These are phyloP conservation scores for Lysandra coridon DNA, from an alignment of 2,888 invertebrate species.

Conservation along the genomic window DNA sequence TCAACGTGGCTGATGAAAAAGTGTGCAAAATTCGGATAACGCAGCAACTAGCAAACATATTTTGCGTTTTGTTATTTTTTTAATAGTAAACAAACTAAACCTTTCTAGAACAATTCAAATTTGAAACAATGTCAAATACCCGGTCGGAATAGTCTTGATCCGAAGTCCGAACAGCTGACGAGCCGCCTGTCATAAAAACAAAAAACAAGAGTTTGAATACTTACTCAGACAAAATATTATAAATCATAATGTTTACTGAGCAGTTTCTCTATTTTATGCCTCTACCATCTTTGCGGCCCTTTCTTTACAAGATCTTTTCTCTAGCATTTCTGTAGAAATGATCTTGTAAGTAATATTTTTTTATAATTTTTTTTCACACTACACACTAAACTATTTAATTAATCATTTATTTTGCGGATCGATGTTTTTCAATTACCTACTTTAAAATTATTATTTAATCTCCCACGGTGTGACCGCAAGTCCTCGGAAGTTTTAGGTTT, in stretches of 20 bases:
- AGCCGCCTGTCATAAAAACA: constrained; percentile 10
- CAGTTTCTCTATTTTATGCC: not conserved
- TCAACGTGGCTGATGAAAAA: not conserved
- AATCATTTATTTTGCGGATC: not conserved
- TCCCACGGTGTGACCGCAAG: not conserved
- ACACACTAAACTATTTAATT: not conserved
- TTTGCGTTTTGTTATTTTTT: not conserved
- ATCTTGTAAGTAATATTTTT: not conserved
- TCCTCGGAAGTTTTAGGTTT: not conserved
- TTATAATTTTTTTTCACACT: not conserved
- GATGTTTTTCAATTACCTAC: not conserved
- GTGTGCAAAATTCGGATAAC: constrained; percentile 12
- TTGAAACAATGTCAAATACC: constrained; percentile 3
- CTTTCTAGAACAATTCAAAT: constrained; percentile 3
- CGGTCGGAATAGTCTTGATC: not conserved
- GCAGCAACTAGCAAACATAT: not conserved
- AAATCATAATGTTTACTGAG: not conserved
- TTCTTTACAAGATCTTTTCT: not conserved
- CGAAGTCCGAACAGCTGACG: not conserved
- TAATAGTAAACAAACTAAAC: constrained; percentile 9
- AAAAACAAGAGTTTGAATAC: not conserved
- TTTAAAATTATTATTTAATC: not conserved
- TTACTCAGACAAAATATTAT: not conserved
- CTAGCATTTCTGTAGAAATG: not conserved
- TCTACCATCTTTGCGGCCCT: not conserved